A percentile compares a stretch with the other conserved stretches of the same genome.
Evolutionary conservation across 2,113 vertebrate genomes (phyloP).

Genomic region (Pygoscelis antarcticus): DNA sequence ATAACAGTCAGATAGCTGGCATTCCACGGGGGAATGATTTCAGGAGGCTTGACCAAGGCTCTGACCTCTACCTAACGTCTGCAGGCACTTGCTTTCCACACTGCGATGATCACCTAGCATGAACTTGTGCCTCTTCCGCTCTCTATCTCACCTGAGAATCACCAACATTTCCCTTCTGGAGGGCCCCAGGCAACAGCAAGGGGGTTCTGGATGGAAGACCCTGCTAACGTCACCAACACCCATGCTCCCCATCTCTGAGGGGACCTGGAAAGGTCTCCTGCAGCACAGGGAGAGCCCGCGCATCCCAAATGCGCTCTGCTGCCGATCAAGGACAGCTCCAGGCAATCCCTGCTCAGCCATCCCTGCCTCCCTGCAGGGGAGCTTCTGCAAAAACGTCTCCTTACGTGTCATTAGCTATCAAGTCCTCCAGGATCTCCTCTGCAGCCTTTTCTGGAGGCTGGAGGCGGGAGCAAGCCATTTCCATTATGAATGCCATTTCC

Average conservation of each 20-base stretch:
- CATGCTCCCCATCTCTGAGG: accelerated
- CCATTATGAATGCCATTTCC: constrained; percentile 90
- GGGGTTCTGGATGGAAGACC: not conserved
- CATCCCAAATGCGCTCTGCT: not conserved
- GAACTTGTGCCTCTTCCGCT: not conserved
- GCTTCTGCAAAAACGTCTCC: constrained; percentile 60
- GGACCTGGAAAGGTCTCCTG: not conserved
- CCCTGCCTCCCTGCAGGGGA: not conserved
- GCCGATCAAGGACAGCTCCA: not conserved
- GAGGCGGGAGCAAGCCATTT: constrained; percentile 87
- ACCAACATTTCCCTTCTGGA: not conserved
- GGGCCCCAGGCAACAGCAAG: not conserved
- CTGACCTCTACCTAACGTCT: not conserved
- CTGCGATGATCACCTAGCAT: not conserved
- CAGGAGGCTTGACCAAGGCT: not conserved
- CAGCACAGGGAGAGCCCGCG: not conserved
- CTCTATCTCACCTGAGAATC: not conserved
- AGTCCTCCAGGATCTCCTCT: constrained; percentile 87
- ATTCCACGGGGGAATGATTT: not conserved
- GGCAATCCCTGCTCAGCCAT: not conserved
- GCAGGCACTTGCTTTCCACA: not conserved
- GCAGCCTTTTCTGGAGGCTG: constrained; percentile 89
- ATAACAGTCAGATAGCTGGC: constrained; percentile 28
- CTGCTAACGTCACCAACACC: accelerated
- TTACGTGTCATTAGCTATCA: constrained; percentile 90